A percentile compares a stretch with the other conserved stretches of the same genome.
phyloP scores from a whole-genome alignment of 1,140 invertebrate genomes.

The Zaprionus gabonicus region DNA sequence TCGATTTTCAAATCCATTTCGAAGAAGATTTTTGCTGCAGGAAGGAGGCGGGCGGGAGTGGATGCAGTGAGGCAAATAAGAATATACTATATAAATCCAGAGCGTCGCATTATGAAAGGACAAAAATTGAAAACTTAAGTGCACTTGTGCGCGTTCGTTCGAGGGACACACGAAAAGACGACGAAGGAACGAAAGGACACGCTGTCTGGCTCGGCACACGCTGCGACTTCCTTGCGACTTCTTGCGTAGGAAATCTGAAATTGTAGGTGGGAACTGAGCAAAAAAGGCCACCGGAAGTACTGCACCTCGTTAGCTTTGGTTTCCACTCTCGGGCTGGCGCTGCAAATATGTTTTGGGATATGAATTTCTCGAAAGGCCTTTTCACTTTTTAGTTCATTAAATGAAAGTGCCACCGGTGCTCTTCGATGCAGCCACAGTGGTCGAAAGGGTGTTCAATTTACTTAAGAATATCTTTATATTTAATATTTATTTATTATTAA shows the following conservation, averaged over 20 bases:
- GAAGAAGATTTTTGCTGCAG: conserved; percentile 60
- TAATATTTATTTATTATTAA: background rate
- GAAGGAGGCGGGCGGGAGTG: background rate
- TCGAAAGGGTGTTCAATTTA: background rate
- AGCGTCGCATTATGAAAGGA: conserved; percentile 71
- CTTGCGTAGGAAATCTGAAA: conserved; percentile 19
- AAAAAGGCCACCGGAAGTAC: conserved; percentile 29
- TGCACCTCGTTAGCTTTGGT: conserved; percentile 69
- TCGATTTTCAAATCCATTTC: conserved; percentile 75
- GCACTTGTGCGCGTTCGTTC: conserved; percentile 65
- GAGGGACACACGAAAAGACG: conserved; percentile 10
- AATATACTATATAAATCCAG: conserved; percentile 39
- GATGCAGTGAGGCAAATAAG: conserved; percentile 13
- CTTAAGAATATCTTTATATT: background rate
- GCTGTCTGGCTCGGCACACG: conserved; percentile 32
- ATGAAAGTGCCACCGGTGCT: conserved; percentile 12
- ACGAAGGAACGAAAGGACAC: conserved; percentile 13
- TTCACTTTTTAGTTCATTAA: conserved; percentile 60
- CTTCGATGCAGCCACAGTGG: conserved; percentile 7
- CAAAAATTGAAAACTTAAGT: conserved; percentile 78
- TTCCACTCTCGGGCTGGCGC: conserved; percentile 28
- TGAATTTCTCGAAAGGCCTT: conserved; percentile 51
- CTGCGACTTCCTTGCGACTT: conserved; percentile 17
- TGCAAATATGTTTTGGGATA: conserved; percentile 56
- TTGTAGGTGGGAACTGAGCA: background rate